These are phyloP conservation scores for Machimus rusticus DNA, from an alignment of 2,888 invertebrate genomes.

Conservation along the genomic window DNA sequence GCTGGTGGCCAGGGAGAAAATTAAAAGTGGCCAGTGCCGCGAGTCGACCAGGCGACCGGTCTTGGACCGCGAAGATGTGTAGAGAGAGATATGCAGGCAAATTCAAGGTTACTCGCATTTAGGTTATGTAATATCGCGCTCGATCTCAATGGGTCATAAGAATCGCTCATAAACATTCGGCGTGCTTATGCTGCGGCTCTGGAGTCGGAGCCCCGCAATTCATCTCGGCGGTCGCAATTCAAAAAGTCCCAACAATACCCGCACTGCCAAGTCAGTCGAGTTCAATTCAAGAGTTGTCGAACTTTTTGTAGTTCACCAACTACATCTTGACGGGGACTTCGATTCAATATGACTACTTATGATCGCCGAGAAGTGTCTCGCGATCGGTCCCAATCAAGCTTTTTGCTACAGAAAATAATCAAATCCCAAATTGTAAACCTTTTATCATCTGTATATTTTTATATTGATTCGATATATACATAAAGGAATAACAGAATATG, in stretches of 20 bases:
- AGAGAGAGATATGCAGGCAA: slow-evolving; percentile 35
- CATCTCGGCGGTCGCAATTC: neutral
- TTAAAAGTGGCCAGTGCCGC: slow-evolving; percentile 10
- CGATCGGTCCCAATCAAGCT: neutral
- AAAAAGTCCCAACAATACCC: slow-evolving; percentile 15
- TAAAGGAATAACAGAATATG: no score
- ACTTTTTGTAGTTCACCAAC: slow-evolving; percentile 33
- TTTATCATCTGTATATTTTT: no score
- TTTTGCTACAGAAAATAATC: neutral
- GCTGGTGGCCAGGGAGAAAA: slow-evolving; percentile 1
- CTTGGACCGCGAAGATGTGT: slow-evolving; percentile 31
- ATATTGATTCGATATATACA: no score
- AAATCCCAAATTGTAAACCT: neutral
- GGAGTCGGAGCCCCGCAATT: neutral
- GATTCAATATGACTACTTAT: slow-evolving; percentile 5
- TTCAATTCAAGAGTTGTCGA: slow-evolving; percentile 31
- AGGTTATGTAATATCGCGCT: slow-evolving; percentile 42
- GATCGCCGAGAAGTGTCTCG: neutral
- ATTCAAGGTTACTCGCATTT: slow-evolving; percentile 44
- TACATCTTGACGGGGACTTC: neutral
- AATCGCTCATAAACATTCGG: slow-evolving; percentile 33
- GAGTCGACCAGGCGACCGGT: neutral
- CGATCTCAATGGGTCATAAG: slow-evolving; percentile 40
- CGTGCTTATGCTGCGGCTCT: neutral
- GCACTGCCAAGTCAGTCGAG: slow-evolving; percentile 12